These are phyloP conservation scores for Cygnus buccinator DNA, from an alignment of 2,113 vertebrate genomes.

Conservation along the genomic window DNA sequence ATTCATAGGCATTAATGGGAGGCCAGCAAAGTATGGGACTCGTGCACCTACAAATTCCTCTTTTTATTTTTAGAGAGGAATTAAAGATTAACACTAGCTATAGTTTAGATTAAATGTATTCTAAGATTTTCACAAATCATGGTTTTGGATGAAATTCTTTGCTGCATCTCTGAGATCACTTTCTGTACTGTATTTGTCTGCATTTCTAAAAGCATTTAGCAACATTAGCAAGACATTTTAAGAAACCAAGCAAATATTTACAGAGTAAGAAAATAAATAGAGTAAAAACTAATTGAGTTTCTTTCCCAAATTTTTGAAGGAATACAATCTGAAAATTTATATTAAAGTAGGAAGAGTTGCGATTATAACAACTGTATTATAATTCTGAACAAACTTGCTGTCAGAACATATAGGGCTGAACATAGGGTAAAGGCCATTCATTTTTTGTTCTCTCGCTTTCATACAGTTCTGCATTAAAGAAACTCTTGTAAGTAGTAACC, in stretches of 20 bases:
- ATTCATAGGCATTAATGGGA: background rate
- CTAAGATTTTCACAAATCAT: background rate
- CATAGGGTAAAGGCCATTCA: background rate
- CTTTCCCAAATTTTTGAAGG: background rate
- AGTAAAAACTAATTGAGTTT: background rate
- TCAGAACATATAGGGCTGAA: background rate
- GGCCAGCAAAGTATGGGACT: background rate
- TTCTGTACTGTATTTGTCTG: background rate
- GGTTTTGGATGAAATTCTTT: background rate
- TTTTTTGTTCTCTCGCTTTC: background rate
- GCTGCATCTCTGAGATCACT: background rate
- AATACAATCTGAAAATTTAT: background rate
- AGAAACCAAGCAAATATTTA: background rate
- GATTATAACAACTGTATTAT: background rate
- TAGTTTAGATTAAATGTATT: background rate
- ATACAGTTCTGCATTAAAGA: background rate
- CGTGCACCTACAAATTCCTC: fast-evolving
- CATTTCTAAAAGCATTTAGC: background rate
- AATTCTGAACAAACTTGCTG: background rate
- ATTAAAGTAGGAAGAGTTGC: background rate
- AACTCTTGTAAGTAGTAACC: background rate
- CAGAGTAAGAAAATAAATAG: background rate
- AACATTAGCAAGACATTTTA: background rate
- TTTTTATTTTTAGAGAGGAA: background rate
- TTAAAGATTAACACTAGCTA: background rate